Base-by-base conservation (phyloP, 2,888 invertebrate species). In the Scelioninae gen. 2 region DNA sequence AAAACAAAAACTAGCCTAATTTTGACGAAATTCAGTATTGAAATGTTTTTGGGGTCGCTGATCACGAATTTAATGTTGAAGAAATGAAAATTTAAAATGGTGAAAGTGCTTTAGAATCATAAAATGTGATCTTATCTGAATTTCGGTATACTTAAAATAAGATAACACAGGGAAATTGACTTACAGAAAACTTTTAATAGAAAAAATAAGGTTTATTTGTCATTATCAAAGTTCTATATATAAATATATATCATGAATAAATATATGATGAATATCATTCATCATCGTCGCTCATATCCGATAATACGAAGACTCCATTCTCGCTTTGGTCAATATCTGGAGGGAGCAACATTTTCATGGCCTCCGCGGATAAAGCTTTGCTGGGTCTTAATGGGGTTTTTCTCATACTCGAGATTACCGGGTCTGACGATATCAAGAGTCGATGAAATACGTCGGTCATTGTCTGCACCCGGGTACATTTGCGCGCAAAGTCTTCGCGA, bases 401-500 rank as follows among this genome's bases (percentile, higher is more conserved):
- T n/a, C 35, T 5, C 35, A 35, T 5, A 15, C 41, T 41, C 5
- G 41, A 41, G 16, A 41, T 15, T 13, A 41, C 15, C 4, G 41
- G 16, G 10, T 41, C 16, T 13, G 41, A 41, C 16, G 41, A 41
- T 5, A 41, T 15, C 15, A 41, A 16, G 16, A 41, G 41, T 15
- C 13, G 4, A 41, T 41, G 41, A 41, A 41, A 16, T 15, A 41
- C 16, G 10, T 41, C 41, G 2, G 13, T 16, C 5, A 15, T 41
- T 15, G 41, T 41, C 2, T 41, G 2, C 16, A 2, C 5, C 15
- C 41, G 13, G 16, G 41, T 2, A 41, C 5, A 5, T 41, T 41
- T 41, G 13, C 41, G 41, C 15, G 16, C 2, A 22, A 46, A 46
- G 11, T 25, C 11, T 46, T 46, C 28, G 6, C 46, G 28, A 25